Conservation (phyloP, 1,140 invertebrate genomes). For the Aphelinus atriplicis region DNA sequence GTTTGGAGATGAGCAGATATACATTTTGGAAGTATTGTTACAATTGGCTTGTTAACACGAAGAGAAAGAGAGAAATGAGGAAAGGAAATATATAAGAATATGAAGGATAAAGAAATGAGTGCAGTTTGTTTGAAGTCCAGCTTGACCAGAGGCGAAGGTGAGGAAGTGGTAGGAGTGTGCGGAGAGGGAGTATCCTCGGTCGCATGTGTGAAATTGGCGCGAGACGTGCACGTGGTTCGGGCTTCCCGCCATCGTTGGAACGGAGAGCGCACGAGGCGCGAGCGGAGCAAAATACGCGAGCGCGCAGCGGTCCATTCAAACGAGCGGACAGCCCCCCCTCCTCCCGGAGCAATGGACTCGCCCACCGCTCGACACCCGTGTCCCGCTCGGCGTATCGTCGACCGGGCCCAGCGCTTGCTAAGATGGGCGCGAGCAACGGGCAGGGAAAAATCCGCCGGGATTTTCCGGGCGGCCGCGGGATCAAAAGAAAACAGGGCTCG, state of each 20-base stretch:
- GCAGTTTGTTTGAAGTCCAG: too few relatives aligned
- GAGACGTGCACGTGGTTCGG: slow-evolving; percentile 30
- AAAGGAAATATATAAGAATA: too few relatives aligned
- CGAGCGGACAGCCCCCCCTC: slow-evolving; percentile 39
- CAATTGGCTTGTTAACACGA: too few relatives aligned
- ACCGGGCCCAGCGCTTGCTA: too few relatives aligned
- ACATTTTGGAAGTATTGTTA: not conserved
- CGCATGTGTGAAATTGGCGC: too few relatives aligned
- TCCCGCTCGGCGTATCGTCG: not conserved
- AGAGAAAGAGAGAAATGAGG: too few relatives aligned
- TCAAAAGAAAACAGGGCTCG: slow-evolving; percentile 39
- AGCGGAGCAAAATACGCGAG: not conserved
- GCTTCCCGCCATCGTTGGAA: slow-evolving; percentile 60
- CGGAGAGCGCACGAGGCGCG: not conserved
- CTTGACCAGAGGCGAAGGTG: too few relatives aligned
- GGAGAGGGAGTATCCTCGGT: too few relatives aligned
- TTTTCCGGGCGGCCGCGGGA: not conserved
- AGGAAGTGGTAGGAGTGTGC: too few relatives aligned
- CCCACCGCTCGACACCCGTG: slow-evolving; percentile 40
- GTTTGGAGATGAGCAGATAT: not conserved
- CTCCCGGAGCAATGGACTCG: slow-evolving; percentile 52
- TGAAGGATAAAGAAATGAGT: too few relatives aligned
- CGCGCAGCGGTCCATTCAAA: slow-evolving; percentile 49
- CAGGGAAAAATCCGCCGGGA: slow-evolving; percentile 30
- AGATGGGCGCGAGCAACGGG: not conserved